These are phyloP conservation scores for Norana najaformis DNA, from an alignment of 2,888 invertebrate species.

Conservation along the genomic window DNA sequence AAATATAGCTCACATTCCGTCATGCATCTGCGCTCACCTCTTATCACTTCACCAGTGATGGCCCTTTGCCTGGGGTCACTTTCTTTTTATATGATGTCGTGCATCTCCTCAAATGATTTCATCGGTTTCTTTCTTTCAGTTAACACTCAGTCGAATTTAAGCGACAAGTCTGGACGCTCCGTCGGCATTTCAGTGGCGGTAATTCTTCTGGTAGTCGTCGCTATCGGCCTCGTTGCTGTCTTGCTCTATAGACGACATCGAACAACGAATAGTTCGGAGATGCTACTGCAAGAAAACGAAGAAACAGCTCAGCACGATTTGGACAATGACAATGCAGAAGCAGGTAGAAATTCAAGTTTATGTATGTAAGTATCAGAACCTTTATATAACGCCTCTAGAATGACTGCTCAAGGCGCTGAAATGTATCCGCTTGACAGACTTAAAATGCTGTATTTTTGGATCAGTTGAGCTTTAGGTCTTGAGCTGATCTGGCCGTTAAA, in stretches of 20 bases:
- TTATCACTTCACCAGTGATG: no score
- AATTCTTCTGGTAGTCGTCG: background rate
- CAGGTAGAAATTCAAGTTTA: background rate
- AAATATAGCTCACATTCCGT: no score
- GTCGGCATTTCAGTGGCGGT: background rate
- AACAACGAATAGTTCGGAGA: background rate
- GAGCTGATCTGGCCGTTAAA: no score
- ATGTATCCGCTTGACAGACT: no score
- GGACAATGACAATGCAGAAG: background rate
- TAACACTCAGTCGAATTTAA: background rate
- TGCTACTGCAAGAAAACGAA: background rate
- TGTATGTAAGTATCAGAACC: background rate
- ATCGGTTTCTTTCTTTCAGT: background rate
- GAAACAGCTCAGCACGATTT: background rate
- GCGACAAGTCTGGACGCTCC: background rate
- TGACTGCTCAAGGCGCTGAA: no score
- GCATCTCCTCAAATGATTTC: no score
- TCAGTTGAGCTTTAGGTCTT: no score
- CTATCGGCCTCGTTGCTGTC: background rate
- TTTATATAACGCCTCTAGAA: no score
- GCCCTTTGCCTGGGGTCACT: no score
- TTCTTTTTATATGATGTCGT: no score
- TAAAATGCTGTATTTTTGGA: no score
- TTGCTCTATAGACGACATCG: background rate
- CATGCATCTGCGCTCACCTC: no score